phyloP scores from a whole-genome alignment of 35 echinoderm and acorn worm genomes.

The Ptychodera flava region DNA sequence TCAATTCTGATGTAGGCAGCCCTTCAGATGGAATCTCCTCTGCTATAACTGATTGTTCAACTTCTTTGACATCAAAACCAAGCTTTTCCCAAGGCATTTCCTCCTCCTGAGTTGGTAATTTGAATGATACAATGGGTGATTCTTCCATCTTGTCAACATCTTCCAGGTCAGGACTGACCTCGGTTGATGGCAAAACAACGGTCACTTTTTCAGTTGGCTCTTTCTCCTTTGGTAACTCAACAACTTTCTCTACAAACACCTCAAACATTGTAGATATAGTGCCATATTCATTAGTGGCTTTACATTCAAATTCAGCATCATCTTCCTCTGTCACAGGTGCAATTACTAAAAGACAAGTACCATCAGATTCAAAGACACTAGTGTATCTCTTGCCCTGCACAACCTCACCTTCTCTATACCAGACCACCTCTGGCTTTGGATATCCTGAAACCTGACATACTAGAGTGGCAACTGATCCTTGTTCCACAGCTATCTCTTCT shows the following conservation, averaged over 20 bases:
- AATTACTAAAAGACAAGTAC: conserved; percentile 12
- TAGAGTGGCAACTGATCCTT: not conserved
- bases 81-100: conserved; percentile 14
- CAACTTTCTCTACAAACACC: not conserved
- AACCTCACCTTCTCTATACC: not conserved
- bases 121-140: not conserved
- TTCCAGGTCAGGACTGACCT: too few relatives aligned
- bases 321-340: not conserved
- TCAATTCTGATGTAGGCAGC: not conserved
- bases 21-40: conserved; percentile 6
- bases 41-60: conserved; percentile 18
- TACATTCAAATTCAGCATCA: not conserved
- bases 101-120: conserved; percentile 7
- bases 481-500: not conserved
- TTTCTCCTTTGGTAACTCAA: not conserved
- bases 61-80: not conserved
- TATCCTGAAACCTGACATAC: not conserved
- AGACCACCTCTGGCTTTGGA: not conserved
- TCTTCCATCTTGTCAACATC: too few relatives aligned
- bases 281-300: not conserved
- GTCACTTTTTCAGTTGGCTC: not conserved
- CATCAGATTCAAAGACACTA: not conserved
- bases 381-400: not conserved
- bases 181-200: too few relatives aligned
- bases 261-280: not conserved